These are phyloP conservation scores for Rhizoglyphus robini DNA, from an alignment of 1,140 invertebrate genomes.

Conservation along the genomic window DNA sequence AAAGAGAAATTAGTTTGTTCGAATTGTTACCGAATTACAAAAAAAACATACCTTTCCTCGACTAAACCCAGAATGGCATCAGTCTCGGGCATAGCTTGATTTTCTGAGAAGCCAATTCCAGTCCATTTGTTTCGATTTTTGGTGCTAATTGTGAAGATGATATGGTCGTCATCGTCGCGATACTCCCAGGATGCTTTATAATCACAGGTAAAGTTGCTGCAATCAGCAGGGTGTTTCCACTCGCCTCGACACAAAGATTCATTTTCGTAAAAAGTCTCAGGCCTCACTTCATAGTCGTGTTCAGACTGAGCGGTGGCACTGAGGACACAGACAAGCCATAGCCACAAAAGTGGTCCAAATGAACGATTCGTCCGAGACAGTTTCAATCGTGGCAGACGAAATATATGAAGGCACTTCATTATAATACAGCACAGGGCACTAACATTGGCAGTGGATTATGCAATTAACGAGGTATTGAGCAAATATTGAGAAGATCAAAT, in stretches of 20 bases:
- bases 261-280: not conserved
- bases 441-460: no score
- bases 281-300: no score
- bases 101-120: slow-evolving; percentile 77
- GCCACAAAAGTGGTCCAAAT: no score
- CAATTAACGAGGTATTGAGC: no score
- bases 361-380: no score
- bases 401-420: no score
- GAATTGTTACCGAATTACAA: not conserved
- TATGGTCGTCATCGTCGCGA: slow-evolving; percentile 53
- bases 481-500: no score
- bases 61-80: slow-evolving; percentile 77
- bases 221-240: slow-evolving; percentile 59
- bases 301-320: no score
- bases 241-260: slow-evolving; percentile 25
- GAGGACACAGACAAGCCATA: no score
- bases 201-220: slow-evolving; percentile 55
- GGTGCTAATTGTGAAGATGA: slow-evolving; percentile 73
- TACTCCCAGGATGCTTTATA: slow-evolving; percentile 75
- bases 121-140: slow-evolving; percentile 72
- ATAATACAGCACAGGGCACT: no score
- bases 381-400: no score
- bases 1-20: no score
- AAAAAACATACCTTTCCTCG: slow-evolving; percentile 38
- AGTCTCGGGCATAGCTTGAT: slow-evolving; percentile 67